A percentile compares a stretch with the other conserved stretches of the same genome.
phyloP scores from a whole-genome alignment of 2,888 invertebrate species.

The Linyphia triangularis region DNA sequence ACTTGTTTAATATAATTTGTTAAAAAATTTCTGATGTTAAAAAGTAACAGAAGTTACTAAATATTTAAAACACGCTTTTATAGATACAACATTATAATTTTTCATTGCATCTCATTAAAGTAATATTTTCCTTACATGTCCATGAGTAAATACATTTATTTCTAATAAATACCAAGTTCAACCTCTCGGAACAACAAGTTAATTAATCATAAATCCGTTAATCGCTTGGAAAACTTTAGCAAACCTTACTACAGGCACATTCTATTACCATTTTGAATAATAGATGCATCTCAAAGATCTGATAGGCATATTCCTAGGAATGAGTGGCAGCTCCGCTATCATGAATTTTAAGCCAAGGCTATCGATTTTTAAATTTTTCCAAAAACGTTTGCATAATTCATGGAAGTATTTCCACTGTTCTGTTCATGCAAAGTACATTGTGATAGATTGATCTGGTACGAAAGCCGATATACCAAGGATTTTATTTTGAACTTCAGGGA shows the following conservation, averaged over 20 bases:
- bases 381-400: conserved; percentile 71
- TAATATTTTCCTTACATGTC: not conserved
- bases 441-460: conserved; percentile 63
- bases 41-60: no score
- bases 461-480: conserved; percentile 21
- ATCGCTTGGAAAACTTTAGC: not conserved
- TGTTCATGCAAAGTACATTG: conserved; percentile 73
- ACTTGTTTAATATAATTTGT: no score
- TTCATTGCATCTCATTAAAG: no score
- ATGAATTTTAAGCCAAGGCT: conserved; percentile 42
- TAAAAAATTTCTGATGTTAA: no score
- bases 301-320: conserved; percentile 31
- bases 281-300: not conserved
- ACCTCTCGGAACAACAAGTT: not conserved
- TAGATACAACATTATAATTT: no score
- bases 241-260: not conserved
- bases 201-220: not conserved
- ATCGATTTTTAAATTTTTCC: conserved; percentile 65
- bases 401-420: conserved; percentile 49
- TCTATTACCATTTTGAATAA: not conserved
- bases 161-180: not conserved
- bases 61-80: no score
- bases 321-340: conserved; percentile 47
- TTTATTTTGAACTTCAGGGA: conserved; percentile 45
- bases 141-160: not conserved